A percentile compares a stretch with the other conserved stretches of the same genome.
phyloP scores from a whole-genome alignment of 92 coral and sea anemone genomes.

The Porites divaricata region DNA sequence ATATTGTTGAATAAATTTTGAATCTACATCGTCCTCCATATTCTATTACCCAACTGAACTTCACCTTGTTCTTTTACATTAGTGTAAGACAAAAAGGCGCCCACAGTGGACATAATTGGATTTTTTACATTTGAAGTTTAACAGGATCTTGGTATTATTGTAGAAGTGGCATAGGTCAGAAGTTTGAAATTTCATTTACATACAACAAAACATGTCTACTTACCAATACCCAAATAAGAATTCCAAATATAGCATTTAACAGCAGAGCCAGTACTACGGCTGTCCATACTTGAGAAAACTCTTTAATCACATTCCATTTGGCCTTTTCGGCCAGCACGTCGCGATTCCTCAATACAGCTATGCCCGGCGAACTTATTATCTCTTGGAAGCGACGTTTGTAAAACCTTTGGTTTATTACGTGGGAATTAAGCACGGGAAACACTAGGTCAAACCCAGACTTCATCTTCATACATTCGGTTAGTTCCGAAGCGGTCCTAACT shows the following conservation, averaged over 20 bases:
- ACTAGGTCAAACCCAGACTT: conserved; percentile 1
- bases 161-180: neutral
- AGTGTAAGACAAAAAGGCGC: no score
- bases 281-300: conserved; percentile 54
- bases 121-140: neutral
- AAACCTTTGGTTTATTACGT: neutral
- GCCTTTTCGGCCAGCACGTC: neutral
- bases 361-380: conserved; percentile 12
- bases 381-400: neutral
- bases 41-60: no score
- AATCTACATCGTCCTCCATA: no score
- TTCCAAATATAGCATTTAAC: conserved; percentile 33
- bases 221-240: conserved; percentile 36
- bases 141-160: neutral
- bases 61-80: no score
- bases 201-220: neutral
- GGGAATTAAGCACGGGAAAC: conserved; percentile 3
- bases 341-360: conserved; percentile 17
- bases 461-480: neutral
- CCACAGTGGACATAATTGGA: no score
- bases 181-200: neutral
- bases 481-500: conserved; percentile 1
- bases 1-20: no score
- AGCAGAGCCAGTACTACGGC: conserved; percentile 19
- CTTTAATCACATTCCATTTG: conserved; percentile 20